phyloP scores from a whole-genome alignment of 1,140 invertebrate genomes.

The Geopemphigus sp. region DNA sequence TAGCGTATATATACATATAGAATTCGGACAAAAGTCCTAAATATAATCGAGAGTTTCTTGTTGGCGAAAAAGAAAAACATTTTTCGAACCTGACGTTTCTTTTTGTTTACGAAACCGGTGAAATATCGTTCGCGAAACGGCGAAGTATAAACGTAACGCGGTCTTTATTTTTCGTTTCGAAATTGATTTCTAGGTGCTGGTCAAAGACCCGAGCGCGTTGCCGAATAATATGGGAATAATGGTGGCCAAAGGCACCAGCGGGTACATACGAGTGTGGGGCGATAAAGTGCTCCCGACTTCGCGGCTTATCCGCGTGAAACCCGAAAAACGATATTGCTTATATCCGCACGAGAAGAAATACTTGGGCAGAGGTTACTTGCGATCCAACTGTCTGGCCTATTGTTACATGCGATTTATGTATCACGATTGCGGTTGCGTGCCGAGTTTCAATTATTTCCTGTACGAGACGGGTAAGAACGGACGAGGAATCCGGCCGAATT shows the following conservation, averaged over 20 bases:
- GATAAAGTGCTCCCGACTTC: slow-evolving; percentile 46
- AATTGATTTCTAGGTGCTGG: slow-evolving; percentile 43
- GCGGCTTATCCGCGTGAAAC: slow-evolving; percentile 27
- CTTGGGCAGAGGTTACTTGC: slow-evolving; percentile 49
- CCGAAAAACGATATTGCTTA: slow-evolving; percentile 40
- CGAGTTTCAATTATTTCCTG: slow-evolving; percentile 50
- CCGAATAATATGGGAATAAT: slow-evolving; percentile 45
- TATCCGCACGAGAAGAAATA: slow-evolving; percentile 42
- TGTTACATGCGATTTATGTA: slow-evolving; percentile 48
- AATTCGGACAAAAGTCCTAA: no score
- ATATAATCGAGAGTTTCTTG: no score
- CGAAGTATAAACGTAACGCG: no score
- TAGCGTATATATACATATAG: no score
- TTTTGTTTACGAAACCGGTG: no score
- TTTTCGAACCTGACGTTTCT: no score
- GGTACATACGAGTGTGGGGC: slow-evolving; percentile 46
- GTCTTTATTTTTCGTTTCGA: no score
- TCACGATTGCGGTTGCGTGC: slow-evolving; percentile 50
- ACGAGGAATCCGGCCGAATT: no score
- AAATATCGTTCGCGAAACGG: no score
- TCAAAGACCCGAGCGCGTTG: slow-evolving; percentile 49
- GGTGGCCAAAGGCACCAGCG: slow-evolving; percentile 45
- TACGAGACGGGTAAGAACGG: slow-evolving; percentile 35
- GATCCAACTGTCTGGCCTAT: slow-evolving; percentile 48
- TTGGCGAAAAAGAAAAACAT: no score